Percentiles rank a stretch among this genome's conserved stretches.
Conservation (phyloP, 2,113 vertebrate species). For the Tenebrosternarchus preto region DNA sequence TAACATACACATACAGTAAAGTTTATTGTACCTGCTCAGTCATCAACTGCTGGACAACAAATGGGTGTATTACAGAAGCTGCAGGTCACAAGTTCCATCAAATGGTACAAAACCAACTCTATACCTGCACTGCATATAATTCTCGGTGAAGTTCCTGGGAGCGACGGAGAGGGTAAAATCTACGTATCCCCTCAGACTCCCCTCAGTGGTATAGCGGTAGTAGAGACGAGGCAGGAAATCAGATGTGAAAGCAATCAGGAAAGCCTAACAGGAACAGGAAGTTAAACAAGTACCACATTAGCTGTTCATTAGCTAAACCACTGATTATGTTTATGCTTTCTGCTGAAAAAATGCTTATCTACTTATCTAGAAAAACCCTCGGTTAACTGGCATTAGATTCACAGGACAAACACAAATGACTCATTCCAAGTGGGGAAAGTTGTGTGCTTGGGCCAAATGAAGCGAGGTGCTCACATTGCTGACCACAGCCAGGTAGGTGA, state of each 20-base stretch:
- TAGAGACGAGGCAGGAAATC: slow-evolving; percentile 75
- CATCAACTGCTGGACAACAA: too few relatives aligned
- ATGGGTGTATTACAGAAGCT: neutral
- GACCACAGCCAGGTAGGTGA: slow-evolving; percentile 72
- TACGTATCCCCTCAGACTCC: slow-evolving; percentile 67
- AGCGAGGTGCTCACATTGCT: slow-evolving; percentile 68
- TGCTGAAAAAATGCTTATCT: neutral
- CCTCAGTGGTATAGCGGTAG: slow-evolving; percentile 68
- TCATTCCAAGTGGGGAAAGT: neutral
- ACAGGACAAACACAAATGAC: neutral
- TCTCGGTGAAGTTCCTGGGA: slow-evolving; percentile 61
- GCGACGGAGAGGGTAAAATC: slow-evolving; percentile 74
- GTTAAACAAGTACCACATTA: slow-evolving; percentile 1
- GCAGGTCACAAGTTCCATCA: neutral
- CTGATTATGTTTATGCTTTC: slow-evolving; percentile 27
- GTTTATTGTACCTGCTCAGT: neutral
- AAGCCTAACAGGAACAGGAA: slow-evolving; percentile 66
- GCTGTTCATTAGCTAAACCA: neutral
- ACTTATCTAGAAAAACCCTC: neutral
- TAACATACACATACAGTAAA: neutral
- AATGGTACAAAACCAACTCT: neutral
- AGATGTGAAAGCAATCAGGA: slow-evolving; percentile 78
- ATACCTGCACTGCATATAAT: slow-evolving; percentile 72
- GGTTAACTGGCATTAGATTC: neutral
- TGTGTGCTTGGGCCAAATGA: neutral